Percentiles rank a stretch among this genome's conserved stretches.
These are phyloP conservation scores for Coilia nasus DNA, from an alignment of 2,797 vertebrate species.

Conservation along the genomic window DNA sequence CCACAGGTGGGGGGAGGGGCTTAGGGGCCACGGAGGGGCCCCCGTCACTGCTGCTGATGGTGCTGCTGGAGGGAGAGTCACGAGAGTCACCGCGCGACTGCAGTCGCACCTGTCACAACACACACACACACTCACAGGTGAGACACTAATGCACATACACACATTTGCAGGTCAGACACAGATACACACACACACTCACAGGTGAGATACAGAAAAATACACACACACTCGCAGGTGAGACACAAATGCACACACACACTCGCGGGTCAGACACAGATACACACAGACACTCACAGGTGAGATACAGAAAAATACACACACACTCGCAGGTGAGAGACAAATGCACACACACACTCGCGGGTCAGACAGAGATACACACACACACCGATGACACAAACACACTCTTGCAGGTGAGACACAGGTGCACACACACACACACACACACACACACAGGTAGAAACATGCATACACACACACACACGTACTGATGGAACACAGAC, in stretches of 20 bases:
- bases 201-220: not conserved
- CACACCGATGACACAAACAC: not conserved
- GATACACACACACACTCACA: too few species aligned
- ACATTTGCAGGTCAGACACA: too few species aligned
- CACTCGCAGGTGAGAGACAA: not conserved
- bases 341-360: not conserved
- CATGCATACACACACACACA: not conserved
- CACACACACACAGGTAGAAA: not conserved
- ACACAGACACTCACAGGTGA: not conserved
- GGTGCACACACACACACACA: not conserved
- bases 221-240: not conserved
- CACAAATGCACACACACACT: not conserved
- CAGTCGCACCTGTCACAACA: conserved; percentile 62
- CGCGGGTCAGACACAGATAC: not conserved
- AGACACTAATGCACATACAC: too few species aligned
- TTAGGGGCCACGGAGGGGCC: conserved; percentile 57
- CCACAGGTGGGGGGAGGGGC: conserved; percentile 82
- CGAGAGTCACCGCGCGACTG: conserved; percentile 76
- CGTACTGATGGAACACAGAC: too few species aligned
- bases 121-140: too few species aligned
- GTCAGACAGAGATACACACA: not conserved
- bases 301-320: not conserved
- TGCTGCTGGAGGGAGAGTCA: conserved; percentile 81
- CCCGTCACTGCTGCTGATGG: conserved; percentile 75
- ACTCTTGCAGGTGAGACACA: not conserved